phyloP scores from a whole-genome alignment of 2,797 vertebrate genomes.

The Coregonus suidteri region DNA sequence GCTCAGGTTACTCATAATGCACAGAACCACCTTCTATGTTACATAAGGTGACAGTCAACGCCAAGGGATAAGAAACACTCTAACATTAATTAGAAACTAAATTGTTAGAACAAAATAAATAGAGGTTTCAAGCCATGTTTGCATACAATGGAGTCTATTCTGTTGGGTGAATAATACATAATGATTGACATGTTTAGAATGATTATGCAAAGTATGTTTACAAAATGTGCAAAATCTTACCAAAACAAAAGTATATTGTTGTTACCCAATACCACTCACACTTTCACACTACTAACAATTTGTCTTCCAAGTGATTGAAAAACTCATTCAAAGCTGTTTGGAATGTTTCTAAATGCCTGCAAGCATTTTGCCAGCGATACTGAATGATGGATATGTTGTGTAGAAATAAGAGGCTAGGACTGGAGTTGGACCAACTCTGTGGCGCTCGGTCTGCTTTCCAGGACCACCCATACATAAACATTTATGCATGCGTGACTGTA shows the following conservation, averaged over 20 bases:
- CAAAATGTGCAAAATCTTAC: not conserved
- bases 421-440: constrained; percentile 52
- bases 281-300: constrained; percentile 1
- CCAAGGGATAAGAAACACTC: not conserved
- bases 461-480: too few species aligned
- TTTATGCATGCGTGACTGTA: too few species aligned
- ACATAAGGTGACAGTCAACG: not conserved
- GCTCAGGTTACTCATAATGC: not conserved
- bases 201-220: not conserved
- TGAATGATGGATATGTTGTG: constrained; percentile 60
- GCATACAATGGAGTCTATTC: not conserved
- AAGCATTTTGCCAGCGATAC: constrained; percentile 39
- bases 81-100: not conserved
- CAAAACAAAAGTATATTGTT: constrained; percentile 20
- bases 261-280: constrained; percentile 10
- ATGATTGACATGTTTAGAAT: not conserved
- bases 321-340: constrained; percentile 37
- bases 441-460: constrained; percentile 52
- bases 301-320: constrained; percentile 33
- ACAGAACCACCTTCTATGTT: not conserved
- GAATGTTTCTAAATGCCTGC: constrained; percentile 27
- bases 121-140: not conserved
- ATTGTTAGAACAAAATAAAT: not conserved
- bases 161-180: not conserved
- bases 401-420: constrained; percentile 43